Conservation (phyloP, 2,113 vertebrate genomes). For the Anolis sagrei region DNA sequence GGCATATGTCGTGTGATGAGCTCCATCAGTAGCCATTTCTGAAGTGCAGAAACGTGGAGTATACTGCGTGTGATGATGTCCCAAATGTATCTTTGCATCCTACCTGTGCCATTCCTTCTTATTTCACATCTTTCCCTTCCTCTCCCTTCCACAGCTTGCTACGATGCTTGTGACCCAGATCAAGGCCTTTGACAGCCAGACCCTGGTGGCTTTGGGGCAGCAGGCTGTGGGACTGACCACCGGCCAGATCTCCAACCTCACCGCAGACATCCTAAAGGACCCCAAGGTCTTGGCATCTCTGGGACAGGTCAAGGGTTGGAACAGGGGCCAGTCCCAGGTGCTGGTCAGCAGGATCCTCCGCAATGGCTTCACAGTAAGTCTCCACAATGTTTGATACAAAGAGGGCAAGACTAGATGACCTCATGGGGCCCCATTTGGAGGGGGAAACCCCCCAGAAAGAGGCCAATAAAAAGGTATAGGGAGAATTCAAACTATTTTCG, state of each 20-base stretch:
- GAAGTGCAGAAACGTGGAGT: too few species aligned
- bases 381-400: too few species aligned
- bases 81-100: background rate
- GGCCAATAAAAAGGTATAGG: too few species aligned
- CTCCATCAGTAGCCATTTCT: too few species aligned
- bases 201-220: conserved; percentile 42
- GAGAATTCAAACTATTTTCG: too few species aligned
- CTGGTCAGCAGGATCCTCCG: conserved; percentile 28
- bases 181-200: conserved; percentile 2
- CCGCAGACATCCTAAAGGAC: background rate
- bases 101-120: background rate
- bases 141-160: conserved; percentile 29
- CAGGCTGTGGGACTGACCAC: conserved; percentile 39
- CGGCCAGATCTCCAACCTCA: conserved; percentile 34
- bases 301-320: conserved; percentile 43
- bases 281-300: conserved; percentile 23
- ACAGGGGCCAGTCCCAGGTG: conserved; percentile 28
- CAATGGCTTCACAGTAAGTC: conserved; percentile 31
- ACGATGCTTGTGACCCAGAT: conserved; percentile 29
- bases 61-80: too few species aligned
- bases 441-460: too few species aligned
- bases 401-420: too few species aligned
- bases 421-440: too few species aligned
- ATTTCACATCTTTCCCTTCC: background rate
- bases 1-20: too few species aligned